Evolutionary conservation across 2,797 vertebrate species (phyloP).

Genomic region (Moxostoma hubbsi): DNA sequence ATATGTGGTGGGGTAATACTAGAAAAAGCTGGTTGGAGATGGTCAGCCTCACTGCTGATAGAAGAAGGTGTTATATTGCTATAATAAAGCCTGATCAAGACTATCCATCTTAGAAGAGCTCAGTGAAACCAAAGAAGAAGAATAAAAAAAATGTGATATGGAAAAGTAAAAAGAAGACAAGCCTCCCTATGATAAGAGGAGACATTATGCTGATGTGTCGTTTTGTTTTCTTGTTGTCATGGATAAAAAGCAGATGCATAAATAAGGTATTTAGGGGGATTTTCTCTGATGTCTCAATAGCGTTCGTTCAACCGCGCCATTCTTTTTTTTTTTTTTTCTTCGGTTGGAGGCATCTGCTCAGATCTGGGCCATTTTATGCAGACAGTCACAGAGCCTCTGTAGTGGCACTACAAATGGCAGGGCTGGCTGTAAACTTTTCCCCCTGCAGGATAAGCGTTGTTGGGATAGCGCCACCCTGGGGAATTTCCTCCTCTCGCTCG

Average conservation of each 20-base stretch:
- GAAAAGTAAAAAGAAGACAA: constrained; percentile 40
- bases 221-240: constrained; percentile 66
- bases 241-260: constrained; percentile 70
- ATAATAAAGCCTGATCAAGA: constrained; percentile 44
- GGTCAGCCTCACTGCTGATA: constrained; percentile 28
- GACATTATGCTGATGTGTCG: constrained; percentile 56
- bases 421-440: constrained; percentile 78
- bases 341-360: constrained; percentile 74
- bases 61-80: too few relatives aligned
- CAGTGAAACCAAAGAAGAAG: constrained; percentile 9
- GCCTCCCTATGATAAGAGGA: constrained; percentile 43
- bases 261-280: constrained; percentile 71
- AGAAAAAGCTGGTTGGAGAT: constrained; percentile 2
- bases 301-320: constrained; percentile 63
- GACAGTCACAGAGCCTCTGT: constrained; percentile 78
- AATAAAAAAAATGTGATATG: constrained; percentile 2
- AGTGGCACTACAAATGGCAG: constrained; percentile 79
- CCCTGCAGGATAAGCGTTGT: constrained; percentile 72
- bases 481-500: constrained; percentile 65
- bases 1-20: constrained; percentile 9
- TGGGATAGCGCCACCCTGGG: constrained; percentile 76
- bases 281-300: constrained; percentile 74
- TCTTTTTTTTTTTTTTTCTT: constrained; percentile 70
- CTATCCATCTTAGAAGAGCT: constrained; percentile 50
- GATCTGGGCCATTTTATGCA: constrained; percentile 79